Evolutionary conservation across 1,140 invertebrate species (phyloP).

Genomic region (Arctopsyche grandis): DNA sequence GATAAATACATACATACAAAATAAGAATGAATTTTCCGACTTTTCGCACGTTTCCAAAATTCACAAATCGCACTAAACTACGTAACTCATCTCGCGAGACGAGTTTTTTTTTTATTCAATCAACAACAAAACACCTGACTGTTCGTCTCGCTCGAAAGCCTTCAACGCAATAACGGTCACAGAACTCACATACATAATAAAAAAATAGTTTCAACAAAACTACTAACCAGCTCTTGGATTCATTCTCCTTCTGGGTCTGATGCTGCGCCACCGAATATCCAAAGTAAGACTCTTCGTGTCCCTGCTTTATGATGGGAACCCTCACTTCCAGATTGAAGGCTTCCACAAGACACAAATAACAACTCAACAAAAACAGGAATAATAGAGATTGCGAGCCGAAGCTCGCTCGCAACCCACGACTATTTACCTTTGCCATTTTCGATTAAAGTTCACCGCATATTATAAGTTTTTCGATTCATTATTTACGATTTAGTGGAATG

Average conservation of each 20-base stretch:
- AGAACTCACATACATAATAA: no score
- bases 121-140: no score
- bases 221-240: slow-evolving; percentile 71
- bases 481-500: no score
- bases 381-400: neutral
- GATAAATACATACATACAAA: no score
- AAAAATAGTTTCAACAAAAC: neutral
- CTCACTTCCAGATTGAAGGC: slow-evolving; percentile 86
- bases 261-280: slow-evolving; percentile 91
- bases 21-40: no score
- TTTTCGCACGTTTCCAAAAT: no score
- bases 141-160: no score
- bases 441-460: neutral
- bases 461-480: no score
- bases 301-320: slow-evolving; percentile 84
- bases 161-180: no score
- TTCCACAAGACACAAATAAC: slow-evolving; percentile 55
- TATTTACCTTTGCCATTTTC: neutral
- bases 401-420: neutral
- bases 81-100: no score
- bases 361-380: neutral
- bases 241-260: slow-evolving; percentile 65
- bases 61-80: no score
- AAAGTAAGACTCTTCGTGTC: slow-evolving; percentile 79
- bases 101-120: no score